Conservation (phyloP, 2,113 vertebrate genomes). For the Hypocryptadius cinnamomeus region DNA sequence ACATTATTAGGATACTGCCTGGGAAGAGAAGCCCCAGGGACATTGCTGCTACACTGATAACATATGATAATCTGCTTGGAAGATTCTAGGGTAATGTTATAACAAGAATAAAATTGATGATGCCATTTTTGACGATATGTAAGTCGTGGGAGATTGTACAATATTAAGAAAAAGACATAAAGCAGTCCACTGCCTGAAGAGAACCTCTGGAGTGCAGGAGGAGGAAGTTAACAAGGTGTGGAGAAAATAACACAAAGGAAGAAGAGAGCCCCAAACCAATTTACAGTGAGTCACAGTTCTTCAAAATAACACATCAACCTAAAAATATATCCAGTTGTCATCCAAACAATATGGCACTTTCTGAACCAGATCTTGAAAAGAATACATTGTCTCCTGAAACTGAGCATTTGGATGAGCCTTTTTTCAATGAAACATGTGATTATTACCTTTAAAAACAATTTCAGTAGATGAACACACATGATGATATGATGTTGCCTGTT, state of each 20-base stretch:
- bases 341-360: neutral
- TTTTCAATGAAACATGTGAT: neutral
- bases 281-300: neutral
- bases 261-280: neutral
- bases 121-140: neutral
- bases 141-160: neutral
- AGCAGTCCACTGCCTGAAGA: neutral
- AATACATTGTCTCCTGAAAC: neutral
- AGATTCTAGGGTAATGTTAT: neutral
- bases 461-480: neutral
- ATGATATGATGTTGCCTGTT: neutral
- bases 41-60: neutral
- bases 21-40: neutral
- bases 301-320: neutral
- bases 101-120: conserved; percentile 23
- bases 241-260: neutral
- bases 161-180: conserved; percentile 12
- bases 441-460: neutral
- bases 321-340: neutral
- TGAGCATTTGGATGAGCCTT: neutral
- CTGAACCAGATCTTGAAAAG: neutral
- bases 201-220: neutral
- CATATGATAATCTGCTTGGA: neutral
- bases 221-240: neutral
- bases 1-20: neutral